Conservation (phyloP, 2,113 vertebrate genomes). For the Notarius lentiginosus region DNA sequence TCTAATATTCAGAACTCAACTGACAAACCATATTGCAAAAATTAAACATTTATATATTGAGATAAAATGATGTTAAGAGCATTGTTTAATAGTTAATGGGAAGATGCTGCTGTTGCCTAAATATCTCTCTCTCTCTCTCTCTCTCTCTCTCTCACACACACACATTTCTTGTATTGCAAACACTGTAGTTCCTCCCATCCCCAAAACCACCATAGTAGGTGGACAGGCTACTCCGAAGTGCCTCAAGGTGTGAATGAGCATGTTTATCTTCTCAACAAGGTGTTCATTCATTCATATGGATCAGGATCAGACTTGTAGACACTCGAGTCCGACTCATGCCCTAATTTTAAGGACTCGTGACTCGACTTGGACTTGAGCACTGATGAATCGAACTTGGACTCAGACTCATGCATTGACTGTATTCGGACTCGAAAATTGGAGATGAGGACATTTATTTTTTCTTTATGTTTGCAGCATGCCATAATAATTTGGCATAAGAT, state of each 20-base stretch:
- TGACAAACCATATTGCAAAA: not conserved
- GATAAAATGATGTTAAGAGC: not conserved
- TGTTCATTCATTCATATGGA: not conserved
- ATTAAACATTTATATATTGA: slow-evolving; percentile 8
- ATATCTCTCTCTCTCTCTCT: not conserved
- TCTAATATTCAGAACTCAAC: not conserved
- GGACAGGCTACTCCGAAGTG: not conserved
- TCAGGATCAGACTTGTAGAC: too few species aligned
- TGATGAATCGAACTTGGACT: too few species aligned
- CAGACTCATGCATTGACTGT: too few species aligned
- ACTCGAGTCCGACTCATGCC: too few species aligned
- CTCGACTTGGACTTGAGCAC: too few species aligned
- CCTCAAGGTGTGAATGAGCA: not conserved
- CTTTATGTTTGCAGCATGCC: too few species aligned
- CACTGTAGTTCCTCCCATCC: not conserved
- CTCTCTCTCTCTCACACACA: not conserved
- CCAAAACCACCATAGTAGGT: not conserved
- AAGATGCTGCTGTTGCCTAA: not conserved
- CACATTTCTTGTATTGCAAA: not conserved
- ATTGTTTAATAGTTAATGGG: not conserved
- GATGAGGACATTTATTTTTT: too few species aligned
- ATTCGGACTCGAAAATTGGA: too few species aligned
- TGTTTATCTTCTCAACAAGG: not conserved
- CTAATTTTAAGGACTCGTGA: too few species aligned
- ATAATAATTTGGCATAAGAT: too few species aligned